These are phyloP conservation scores for Anaspis maculata DNA, from an alignment of 2,888 invertebrate species.

Conservation along the genomic window DNA sequence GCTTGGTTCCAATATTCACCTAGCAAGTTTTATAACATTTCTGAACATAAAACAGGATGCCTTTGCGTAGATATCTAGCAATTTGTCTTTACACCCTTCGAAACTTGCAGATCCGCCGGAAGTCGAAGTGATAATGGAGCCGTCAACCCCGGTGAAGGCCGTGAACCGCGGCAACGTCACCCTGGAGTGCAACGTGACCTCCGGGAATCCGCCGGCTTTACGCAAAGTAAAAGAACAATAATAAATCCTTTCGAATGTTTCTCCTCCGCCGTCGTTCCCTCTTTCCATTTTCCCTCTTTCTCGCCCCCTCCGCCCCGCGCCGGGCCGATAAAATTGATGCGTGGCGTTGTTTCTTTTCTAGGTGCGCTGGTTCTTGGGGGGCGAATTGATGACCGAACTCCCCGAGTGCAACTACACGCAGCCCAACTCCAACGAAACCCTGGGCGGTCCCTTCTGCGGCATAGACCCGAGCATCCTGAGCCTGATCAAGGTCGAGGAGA, in stretches of 20 bases:
- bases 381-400: conserved; percentile 72
- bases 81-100: too few species aligned
- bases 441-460: conserved; percentile 61
- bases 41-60: too few species aligned
- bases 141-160: conserved; percentile 68
- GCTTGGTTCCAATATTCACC: too few species aligned
- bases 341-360: conserved; percentile 17
- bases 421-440: conserved; percentile 36
- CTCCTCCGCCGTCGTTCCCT: background rate
- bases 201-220: conserved; percentile 68
- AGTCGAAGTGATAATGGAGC: conserved; percentile 69
- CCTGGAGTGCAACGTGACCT: conserved; percentile 67
- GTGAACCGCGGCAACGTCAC: conserved; percentile 73
- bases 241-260: background rate
- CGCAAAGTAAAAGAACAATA: conserved; percentile 52
- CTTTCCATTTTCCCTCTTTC: too few species aligned
- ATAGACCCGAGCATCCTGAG: conserved; percentile 80
- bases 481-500: conserved; percentile 76
- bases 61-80: too few species aligned
- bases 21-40: too few species aligned
- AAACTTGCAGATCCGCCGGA: conserved; percentile 60
- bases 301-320: too few species aligned
- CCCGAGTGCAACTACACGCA: conserved; percentile 65
- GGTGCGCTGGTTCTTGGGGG: conserved; percentile 76
- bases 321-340: too few species aligned